These are phyloP conservation scores for Mormyrus lacerda DNA, from an alignment of 2,113 vertebrate species.

Conservation along the genomic window DNA sequence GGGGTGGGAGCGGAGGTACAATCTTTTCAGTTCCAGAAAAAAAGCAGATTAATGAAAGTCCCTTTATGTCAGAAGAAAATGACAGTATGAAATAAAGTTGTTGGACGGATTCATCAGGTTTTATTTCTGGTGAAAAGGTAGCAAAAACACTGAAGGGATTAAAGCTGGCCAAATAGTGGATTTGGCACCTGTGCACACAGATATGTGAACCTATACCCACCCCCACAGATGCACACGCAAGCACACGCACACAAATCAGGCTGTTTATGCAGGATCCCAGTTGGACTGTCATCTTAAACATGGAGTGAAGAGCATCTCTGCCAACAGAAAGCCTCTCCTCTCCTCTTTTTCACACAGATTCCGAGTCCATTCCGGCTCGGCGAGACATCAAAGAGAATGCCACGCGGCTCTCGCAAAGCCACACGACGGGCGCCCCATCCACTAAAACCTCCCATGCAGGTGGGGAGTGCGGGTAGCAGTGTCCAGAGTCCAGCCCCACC, in stretches of 20 bases:
- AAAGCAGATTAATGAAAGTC: background rate
- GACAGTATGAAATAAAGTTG: background rate
- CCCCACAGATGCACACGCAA: background rate
- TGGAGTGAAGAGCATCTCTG: constrained; percentile 22
- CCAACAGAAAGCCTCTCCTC: background rate
- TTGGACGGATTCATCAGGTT: background rate
- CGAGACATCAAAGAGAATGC: constrained; percentile 58
- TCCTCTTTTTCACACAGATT: constrained; percentile 29
- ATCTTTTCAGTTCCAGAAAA: background rate
- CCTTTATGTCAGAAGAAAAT: background rate
- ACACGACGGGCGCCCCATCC: constrained; percentile 19
- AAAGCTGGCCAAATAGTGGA: background rate
- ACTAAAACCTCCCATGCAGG: background rate
- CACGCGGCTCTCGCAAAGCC: constrained; percentile 45
- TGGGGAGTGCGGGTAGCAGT: background rate
- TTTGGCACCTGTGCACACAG: background rate
- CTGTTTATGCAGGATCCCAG: background rate
- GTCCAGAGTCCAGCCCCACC: background rate
- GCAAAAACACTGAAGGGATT: background rate
- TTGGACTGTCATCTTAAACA: background rate
- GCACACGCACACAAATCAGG: constrained; percentile 4
- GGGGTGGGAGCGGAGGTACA: background rate
- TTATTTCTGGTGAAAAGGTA: background rate
- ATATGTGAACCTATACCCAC: background rate
- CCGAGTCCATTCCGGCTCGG: constrained; percentile 48